Percentiles rank a stretch among this genome's conserved stretches.
Conservation (phyloP, 2,113 vertebrate genomes). For the Turnix velox region DNA sequence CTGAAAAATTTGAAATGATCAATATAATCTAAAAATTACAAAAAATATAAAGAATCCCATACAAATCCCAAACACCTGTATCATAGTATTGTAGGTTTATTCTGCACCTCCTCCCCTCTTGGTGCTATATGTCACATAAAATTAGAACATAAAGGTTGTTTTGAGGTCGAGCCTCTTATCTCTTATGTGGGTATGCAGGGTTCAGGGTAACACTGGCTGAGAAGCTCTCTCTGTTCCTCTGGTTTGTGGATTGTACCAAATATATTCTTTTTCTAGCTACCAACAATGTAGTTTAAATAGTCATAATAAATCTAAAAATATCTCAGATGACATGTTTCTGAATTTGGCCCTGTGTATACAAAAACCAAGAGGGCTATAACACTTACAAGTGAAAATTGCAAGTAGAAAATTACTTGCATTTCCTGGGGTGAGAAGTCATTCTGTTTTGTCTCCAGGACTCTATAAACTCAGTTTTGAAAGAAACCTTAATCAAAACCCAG, state of each 20-base stretch:
- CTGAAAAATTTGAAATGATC: background rate
- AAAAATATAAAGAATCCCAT: background rate
- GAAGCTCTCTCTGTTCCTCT: background rate
- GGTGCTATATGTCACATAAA: background rate
- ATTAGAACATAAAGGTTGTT: background rate
- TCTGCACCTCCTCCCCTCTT: background rate
- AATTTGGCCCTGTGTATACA: background rate
- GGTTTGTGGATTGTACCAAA: background rate
- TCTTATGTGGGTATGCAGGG: background rate
- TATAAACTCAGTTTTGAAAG: background rate
- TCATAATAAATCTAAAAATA: background rate
- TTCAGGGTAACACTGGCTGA: background rate
- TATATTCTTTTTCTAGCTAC: background rate
- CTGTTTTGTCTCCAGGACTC: background rate
- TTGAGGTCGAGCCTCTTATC: background rate
- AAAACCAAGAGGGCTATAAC: background rate
- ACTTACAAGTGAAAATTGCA: background rate
- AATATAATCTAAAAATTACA: background rate
- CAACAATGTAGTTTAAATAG: background rate
- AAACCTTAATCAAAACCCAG: background rate
- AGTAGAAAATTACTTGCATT: background rate
- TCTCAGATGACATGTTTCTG: background rate
- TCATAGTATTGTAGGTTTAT: background rate
- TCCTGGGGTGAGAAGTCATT: background rate
- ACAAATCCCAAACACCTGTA: background rate